Conservation (phyloP, 2,113 vertebrate genomes). For the Eclectus roratus region DNA sequence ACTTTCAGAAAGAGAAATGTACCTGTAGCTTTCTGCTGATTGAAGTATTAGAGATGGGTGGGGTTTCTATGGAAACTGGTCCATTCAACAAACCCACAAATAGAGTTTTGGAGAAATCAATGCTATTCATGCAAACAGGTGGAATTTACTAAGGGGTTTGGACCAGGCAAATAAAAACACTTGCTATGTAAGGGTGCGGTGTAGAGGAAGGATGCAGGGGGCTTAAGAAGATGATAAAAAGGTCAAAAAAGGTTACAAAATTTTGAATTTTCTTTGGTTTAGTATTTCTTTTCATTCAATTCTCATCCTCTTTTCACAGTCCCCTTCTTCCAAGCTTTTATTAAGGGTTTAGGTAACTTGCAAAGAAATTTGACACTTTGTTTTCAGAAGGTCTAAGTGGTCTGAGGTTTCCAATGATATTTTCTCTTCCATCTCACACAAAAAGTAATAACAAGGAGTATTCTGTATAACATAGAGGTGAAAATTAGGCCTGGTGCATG, state of each 20-base stretch:
- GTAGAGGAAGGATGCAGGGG: background rate
- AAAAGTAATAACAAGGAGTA: background rate
- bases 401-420: background rate
- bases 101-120: background rate
- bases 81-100: background rate
- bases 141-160: background rate
- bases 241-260: background rate
- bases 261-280: background rate
- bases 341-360: background rate
- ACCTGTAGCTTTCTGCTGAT: background rate
- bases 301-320: background rate
- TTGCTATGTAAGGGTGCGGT: rapidly evolving
- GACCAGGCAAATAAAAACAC: background rate
- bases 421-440: background rate
- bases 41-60: background rate
- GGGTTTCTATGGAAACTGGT: background rate
- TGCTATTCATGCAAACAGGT: background rate
- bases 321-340: background rate
- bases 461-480: background rate
- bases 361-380: background rate
- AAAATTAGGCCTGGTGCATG: background rate
- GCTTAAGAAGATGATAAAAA: background rate
- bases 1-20: background rate
- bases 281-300: background rate
- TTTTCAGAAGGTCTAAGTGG: background rate